Conservation (phyloP, 2,113 vertebrate species). For the Peromyscus californicus region DNA sequence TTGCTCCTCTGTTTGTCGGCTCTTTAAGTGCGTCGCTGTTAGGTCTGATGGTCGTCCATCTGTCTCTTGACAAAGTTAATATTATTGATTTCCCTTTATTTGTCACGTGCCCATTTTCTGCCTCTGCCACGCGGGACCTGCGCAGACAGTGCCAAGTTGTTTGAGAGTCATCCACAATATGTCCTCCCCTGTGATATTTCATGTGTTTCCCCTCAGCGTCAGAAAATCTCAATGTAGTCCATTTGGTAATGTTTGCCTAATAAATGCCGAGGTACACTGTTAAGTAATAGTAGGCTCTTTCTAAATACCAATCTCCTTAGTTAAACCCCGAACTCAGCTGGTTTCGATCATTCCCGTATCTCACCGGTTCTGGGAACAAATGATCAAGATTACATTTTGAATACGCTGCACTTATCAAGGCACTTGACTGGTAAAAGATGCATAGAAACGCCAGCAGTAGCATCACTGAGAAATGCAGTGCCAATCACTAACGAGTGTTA, state of each 20-base stretch:
- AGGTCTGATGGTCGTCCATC: background rate
- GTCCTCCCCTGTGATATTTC: slow-evolving; percentile 30
- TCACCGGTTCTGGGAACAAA: slow-evolving; percentile 13
- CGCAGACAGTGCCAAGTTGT: background rate
- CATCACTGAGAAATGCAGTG: background rate
- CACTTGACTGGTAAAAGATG: background rate
- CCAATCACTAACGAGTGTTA: background rate
- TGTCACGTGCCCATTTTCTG: slow-evolving; percentile 60
- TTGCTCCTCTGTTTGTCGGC: too few relatives aligned
- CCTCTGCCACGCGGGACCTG: background rate
- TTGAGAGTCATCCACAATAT: background rate
- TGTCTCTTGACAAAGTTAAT: slow-evolving; percentile 26
- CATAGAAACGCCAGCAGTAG: background rate
- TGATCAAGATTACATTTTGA: slow-evolving; percentile 44
- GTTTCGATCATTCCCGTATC: background rate
- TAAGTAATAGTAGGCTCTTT: background rate
- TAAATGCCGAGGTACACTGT: background rate
- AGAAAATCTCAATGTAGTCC: background rate
- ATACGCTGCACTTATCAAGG: slow-evolving; percentile 11
- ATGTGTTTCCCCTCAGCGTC: background rate
- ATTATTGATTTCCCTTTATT: slow-evolving; percentile 16
- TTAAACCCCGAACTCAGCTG: background rate
- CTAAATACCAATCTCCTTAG: background rate
- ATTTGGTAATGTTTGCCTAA: slow-evolving; percentile 37
- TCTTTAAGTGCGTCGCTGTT: background rate